These are phyloP conservation scores for Cerceris ruficornis DNA, from an alignment of 2,888 invertebrate genomes.

Conservation along the genomic window DNA sequence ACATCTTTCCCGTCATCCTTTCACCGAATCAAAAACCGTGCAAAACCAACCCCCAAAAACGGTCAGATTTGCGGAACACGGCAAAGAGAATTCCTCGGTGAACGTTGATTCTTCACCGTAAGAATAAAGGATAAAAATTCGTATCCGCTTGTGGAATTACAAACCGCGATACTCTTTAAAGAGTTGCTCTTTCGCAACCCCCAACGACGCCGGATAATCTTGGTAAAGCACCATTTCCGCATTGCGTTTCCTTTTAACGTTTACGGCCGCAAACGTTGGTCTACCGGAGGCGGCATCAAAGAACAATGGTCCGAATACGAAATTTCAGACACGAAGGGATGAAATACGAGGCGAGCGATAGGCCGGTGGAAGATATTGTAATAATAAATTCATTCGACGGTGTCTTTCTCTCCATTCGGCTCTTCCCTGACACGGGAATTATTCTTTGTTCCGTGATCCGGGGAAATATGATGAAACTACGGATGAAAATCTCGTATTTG, in stretches of 20 bases:
- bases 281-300: not conserved
- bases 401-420: conserved; percentile 2
- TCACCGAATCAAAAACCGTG: too few relatives aligned
- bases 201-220: conserved; percentile 21
- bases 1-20: too few relatives aligned
- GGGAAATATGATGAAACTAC: too few relatives aligned
- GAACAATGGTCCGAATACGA: conserved; percentile 23
- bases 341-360: conserved; percentile 14
- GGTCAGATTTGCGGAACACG: too few relatives aligned
- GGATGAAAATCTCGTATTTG: too few relatives aligned
- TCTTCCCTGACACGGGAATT: too few relatives aligned
- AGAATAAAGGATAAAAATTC: not conserved
- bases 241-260: conserved; percentile 10
- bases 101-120: not conserved
- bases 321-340: not conserved
- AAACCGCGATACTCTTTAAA: not conserved
- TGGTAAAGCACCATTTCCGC: conserved; percentile 12
- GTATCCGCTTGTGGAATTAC: conserved; percentile 14
- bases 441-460: too few relatives aligned
- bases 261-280: not conserved
- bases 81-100: too few relatives aligned
- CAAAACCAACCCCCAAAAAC: too few relatives aligned
- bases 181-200: not conserved
- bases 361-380: conserved; percentile 1
- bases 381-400: conserved; percentile 31